phyloP scores from a whole-genome alignment of 2,113 vertebrate genomes.

The Nothobranchius furzeri region DNA sequence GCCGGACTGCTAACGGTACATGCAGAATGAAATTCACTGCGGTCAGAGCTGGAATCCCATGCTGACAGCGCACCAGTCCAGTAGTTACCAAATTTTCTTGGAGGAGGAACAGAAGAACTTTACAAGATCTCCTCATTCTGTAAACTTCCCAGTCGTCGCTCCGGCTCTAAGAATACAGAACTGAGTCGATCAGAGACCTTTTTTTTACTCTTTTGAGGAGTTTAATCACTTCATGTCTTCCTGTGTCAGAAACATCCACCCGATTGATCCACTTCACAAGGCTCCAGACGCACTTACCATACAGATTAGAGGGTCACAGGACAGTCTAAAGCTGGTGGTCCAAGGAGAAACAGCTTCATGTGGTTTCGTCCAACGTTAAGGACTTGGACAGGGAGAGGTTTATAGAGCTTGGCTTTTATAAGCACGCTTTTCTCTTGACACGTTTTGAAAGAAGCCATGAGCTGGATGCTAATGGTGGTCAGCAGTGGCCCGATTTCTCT shows the following conservation, averaged over 20 bases:
- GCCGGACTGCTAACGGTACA: conserved; percentile 67
- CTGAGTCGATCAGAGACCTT: conserved; percentile 73
- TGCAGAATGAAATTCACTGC: conserved; percentile 61
- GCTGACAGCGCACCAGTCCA: conserved; percentile 84
- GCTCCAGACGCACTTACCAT: too few species aligned
- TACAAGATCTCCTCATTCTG: conserved; percentile 94
- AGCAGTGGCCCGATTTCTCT: conserved; percentile 33
- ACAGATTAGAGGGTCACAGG: too few species aligned
- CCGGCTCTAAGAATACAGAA: conserved; percentile 94
- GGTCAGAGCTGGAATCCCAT: conserved; percentile 74
- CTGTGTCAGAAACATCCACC: too few species aligned
- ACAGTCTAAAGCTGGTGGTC: too few species aligned
- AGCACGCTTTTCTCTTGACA: too few species aligned
- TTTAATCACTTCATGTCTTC: too few species aligned
- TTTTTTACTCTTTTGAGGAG: neutral
- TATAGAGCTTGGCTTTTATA: too few species aligned
- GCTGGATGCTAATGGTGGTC: conserved; percentile 23
- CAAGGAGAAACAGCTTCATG: too few species aligned
- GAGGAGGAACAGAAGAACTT: conserved; percentile 77
- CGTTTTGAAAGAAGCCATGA: too few species aligned
- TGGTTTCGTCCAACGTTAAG: too few species aligned
- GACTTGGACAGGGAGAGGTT: too few species aligned
- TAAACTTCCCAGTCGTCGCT: conserved; percentile 97
- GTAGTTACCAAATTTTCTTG: conserved; percentile 84
- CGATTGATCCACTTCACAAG: too few species aligned